Conservation (phyloP, 2,797 vertebrate species). For the Enteromius anoplus region DNA sequence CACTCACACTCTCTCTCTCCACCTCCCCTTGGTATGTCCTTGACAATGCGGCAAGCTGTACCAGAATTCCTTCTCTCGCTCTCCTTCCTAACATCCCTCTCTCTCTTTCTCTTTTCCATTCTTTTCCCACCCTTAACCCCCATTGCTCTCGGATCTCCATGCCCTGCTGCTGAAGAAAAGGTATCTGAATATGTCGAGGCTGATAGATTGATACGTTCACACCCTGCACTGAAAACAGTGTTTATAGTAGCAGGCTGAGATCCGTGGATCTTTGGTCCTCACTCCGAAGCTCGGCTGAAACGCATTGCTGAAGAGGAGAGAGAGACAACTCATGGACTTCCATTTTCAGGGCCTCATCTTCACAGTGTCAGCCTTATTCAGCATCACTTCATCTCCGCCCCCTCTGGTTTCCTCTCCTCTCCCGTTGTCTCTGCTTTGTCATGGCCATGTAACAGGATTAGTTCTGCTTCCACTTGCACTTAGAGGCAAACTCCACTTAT, state of each 20-base stretch:
- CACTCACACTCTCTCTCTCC: constrained; percentile 66
- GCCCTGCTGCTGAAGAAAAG: constrained; percentile 69
- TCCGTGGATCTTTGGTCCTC: constrained; percentile 21
- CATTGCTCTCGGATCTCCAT: constrained; percentile 59
- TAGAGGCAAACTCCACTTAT: constrained; percentile 32
- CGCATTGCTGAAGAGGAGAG: constrained; percentile 44
- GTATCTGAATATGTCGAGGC: constrained; percentile 57
- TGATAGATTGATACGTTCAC: constrained; percentile 54
- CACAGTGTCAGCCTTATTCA: constrained; percentile 59
- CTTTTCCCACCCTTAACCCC: constrained; percentile 50
- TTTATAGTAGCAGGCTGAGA: constrained; percentile 60
- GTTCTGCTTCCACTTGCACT: constrained; percentile 43
- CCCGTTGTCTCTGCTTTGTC: constrained; percentile 49
- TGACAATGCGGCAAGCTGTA: constrained; percentile 83
- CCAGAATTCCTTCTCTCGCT: constrained; percentile 70
- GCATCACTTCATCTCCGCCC: constrained; percentile 52
- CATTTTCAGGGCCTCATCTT: constrained; percentile 61
- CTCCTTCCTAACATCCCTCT: constrained; percentile 54
- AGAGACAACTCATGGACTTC: constrained; percentile 56
- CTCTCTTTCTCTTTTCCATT: constrained; percentile 50
- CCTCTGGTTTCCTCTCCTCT: constrained; percentile 44
- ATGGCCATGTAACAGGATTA: constrained; percentile 50
- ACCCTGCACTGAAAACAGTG: constrained; percentile 60
- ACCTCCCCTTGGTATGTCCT: constrained; percentile 84
- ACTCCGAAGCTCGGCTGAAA: constrained; percentile 44